Evolutionary conservation across 2,888 invertebrate genomes (phyloP), one percentile per base, ranked within the genome.

Genomic region (Hypselothyrea guttata): DNA sequence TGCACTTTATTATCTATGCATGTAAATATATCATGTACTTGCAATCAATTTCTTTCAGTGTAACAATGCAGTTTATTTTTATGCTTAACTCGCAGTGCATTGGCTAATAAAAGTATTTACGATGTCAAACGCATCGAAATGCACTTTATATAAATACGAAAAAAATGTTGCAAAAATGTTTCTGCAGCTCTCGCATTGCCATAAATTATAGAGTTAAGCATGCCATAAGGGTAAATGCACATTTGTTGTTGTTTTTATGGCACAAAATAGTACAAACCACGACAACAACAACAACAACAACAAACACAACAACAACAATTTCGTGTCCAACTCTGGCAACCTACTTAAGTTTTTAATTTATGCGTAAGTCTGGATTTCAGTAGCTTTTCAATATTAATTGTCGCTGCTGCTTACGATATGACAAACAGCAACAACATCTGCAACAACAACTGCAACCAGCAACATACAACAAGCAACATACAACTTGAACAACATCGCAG

Each of bases 361-460:
- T 81, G 81, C 84, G 63, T 71, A 81, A 84, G 73, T 81, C 84
- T 63, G 81, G 75, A 77, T 69, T 81, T 75, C 77, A 77, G 73
- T 78, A 65, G 82, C 75, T 75, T 83, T 81, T 75, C 75, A 84
- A 84, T 84, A 81, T 81, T 84, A 84, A 81, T 81, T 84, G 73
- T 63, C 22, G 22, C 53, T 55, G 67, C 76, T 72, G 56, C 53
- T 58, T 71, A 59, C 56, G 65, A 63, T 49, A 66, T n/a, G n/a
- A 71, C 33, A 56, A 47, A 52, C 54, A 59, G 37, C 27, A 12
- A 38, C 61, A 27, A 47, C 42, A 42, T 46, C 51, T 49, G 16
- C 35, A 35, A 12, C 42, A 60, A 13, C 68, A 63, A 13, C 54
- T 30, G 18, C 59, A 22, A 57, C 41, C 46, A 27, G n/a, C n/a